Percentiles rank a stretch among this genome's conserved stretches.
phyloP scores from a whole-genome alignment of 2,113 vertebrate genomes.

The Phalacrocorax aristotelis region DNA sequence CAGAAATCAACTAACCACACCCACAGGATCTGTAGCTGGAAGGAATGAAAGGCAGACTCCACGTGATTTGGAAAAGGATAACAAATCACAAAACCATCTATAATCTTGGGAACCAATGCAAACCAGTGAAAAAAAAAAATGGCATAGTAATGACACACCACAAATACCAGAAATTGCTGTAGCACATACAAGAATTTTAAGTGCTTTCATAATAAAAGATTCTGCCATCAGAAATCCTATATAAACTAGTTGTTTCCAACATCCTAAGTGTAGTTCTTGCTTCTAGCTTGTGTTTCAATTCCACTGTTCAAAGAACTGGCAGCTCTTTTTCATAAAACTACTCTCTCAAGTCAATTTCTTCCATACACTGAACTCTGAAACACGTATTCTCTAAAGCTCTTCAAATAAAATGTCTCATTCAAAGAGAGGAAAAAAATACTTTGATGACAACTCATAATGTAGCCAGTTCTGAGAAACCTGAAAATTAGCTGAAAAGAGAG shows the following conservation, averaged over 20 bases:
- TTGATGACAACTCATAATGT: background rate
- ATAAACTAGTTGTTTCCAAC: background rate
- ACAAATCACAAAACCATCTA: background rate
- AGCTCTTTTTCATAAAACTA: background rate
- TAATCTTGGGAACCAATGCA: background rate
- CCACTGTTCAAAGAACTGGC: background rate
- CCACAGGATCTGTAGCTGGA: background rate
- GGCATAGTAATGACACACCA: background rate
- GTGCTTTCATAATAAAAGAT: background rate
- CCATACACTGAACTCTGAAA: background rate
- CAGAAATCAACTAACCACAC: constrained; percentile 1
- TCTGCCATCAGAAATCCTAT: background rate
- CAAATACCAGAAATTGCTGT: background rate
- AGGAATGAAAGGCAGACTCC: background rate
- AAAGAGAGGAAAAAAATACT: background rate
- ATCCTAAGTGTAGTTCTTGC: background rate
- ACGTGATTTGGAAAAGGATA: background rate
- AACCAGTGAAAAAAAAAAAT: background rate
- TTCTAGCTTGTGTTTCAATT: background rate
- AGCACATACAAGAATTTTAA: background rate
- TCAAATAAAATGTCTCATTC: background rate
- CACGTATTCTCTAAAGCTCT: background rate
- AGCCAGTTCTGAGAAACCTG: background rate
- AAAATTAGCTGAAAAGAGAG: background rate
- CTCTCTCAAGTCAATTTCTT: background rate